Conservation (phyloP, 2,888 invertebrate genomes). For the Crematogaster levior region DNA sequence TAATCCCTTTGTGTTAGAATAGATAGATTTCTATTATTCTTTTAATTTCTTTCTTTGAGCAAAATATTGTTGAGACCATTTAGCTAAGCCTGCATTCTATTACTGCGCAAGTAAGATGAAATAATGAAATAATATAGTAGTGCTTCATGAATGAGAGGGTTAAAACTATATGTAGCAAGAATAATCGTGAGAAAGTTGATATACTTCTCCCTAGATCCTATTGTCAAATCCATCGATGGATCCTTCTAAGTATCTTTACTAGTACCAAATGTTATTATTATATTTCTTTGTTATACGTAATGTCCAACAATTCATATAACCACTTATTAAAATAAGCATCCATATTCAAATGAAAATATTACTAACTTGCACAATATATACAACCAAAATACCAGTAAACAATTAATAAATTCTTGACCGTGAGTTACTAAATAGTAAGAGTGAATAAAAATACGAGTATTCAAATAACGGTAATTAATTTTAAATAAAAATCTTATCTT, state of each 20-base stretch:
- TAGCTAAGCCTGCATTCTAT: neutral
- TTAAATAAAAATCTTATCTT: neutral
- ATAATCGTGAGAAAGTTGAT: neutral
- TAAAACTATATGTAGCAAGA: neutral
- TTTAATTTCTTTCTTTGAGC: neutral
- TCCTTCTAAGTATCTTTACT: neutral
- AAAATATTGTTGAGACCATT: neutral
- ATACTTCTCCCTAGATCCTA: neutral
- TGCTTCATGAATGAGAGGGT: neutral
- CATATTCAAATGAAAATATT: neutral
- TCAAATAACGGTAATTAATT: neutral
- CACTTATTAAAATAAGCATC: neutral
- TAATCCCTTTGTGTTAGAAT: neutral
- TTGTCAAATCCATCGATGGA: neutral
- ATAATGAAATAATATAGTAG: neutral
- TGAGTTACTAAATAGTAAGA: no score
- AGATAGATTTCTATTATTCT: neutral
- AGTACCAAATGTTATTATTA: neutral
- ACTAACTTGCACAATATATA: no score
- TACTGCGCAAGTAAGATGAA: neutral
- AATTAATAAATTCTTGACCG: no score
- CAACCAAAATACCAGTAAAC: no score
- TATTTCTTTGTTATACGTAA: neutral
- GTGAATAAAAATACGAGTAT: no score
- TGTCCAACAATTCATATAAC: neutral